These are phyloP conservation scores for Drosophila kohkoa DNA, from an alignment of 1,140 invertebrate species.

Conservation along the genomic window DNA sequence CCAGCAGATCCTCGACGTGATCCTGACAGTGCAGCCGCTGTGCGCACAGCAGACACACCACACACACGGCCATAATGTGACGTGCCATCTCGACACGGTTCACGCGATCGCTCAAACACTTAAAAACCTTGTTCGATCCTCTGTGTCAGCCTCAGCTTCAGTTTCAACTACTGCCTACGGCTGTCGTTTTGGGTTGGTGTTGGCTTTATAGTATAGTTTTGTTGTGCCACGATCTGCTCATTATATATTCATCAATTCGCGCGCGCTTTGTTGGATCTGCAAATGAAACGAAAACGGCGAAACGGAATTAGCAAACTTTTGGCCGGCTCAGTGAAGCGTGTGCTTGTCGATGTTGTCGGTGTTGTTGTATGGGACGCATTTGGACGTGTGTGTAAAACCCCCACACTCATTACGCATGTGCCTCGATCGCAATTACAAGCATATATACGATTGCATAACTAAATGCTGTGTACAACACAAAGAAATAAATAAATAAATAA, in stretches of 20 bases:
- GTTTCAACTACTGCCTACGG: neutral
- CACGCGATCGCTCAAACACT: neutral
- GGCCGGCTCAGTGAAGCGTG: slow-evolving; percentile 36
- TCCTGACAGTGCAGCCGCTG: slow-evolving; percentile 89
- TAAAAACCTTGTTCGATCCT: neutral
- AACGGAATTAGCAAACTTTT: slow-evolving; percentile 55
- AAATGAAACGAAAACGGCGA: slow-evolving; percentile 47
- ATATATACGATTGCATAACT: slow-evolving; percentile 59
- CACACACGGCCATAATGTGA: slow-evolving; percentile 89
- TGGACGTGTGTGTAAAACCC: slow-evolving; percentile 37
- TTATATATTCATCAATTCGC: slow-evolving; percentile 62
- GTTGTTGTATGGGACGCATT: neutral
- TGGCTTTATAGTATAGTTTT: slow-evolving; percentile 27
- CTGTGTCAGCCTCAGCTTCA: neutral
- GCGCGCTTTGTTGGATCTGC: slow-evolving; percentile 54
- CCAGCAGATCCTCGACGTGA: slow-evolving; percentile 84
- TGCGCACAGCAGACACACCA: slow-evolving; percentile 91
- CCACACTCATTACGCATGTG: slow-evolving; percentile 57
- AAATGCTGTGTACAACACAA: slow-evolving; percentile 22
- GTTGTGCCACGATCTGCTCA: slow-evolving; percentile 43
- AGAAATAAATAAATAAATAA: too few species aligned
- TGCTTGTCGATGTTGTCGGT: too few species aligned
- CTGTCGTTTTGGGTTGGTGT: slow-evolving; percentile 18
- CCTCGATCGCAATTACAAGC: slow-evolving; percentile 54
- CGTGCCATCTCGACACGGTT: slow-evolving; percentile 67